Conservation (phyloP, 2,888 invertebrate species). For the Mellilla xanthometata region DNA sequence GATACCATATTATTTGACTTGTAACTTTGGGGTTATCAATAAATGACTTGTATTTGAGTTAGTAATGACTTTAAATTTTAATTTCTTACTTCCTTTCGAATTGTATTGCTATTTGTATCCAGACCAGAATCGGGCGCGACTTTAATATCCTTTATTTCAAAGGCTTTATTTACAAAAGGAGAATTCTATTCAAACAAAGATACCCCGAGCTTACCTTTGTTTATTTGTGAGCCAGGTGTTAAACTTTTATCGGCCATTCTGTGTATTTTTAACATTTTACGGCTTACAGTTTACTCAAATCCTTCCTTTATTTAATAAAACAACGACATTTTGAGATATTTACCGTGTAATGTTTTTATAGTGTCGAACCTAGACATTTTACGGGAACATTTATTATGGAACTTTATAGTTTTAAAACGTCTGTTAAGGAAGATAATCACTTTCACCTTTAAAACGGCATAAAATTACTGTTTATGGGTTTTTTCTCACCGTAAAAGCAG, state of each 20-base stretch:
- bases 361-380: slow-evolving; percentile 25
- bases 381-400: slow-evolving; percentile 25
- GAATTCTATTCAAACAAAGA: slow-evolving; percentile 22
- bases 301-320: slow-evolving; percentile 33
- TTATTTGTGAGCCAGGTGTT: slow-evolving; percentile 42
- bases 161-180: slow-evolving; percentile 14
- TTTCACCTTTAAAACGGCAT: slow-evolving; percentile 16
- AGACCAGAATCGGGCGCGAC: neutral
- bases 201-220: slow-evolving; percentile 12
- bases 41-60: no score
- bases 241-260: slow-evolving; percentile 39
- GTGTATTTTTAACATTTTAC: slow-evolving; percentile 38
- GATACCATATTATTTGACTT: no score
- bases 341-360: slow-evolving; percentile 26
- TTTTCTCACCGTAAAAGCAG: neutral
- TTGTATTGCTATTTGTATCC: no score
- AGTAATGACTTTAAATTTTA: no score
- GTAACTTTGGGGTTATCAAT: no score
- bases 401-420: slow-evolving; percentile 24
- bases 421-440: slow-evolving; percentile 20
- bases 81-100: no score
- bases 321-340: slow-evolving; percentile 23
- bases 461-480: slow-evolving; percentile 12
- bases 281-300: slow-evolving; percentile 32
- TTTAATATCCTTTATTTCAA: slow-evolving; percentile 10